These are phyloP conservation scores for Cryptoprocta ferox DNA, from an alignment of 2,797 vertebrate genomes.

Conservation along the genomic window DNA sequence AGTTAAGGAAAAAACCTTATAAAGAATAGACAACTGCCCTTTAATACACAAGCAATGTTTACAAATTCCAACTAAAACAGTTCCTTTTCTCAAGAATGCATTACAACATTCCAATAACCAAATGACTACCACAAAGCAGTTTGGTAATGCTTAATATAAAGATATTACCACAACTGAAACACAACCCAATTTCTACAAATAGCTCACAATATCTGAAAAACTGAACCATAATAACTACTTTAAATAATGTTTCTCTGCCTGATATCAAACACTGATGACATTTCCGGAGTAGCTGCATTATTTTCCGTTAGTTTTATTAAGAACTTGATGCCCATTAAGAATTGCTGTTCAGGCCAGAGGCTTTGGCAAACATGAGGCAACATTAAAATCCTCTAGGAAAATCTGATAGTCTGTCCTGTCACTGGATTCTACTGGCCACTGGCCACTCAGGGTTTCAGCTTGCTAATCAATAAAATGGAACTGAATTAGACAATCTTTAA, in stretches of 20 bases:
- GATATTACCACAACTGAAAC: background rate
- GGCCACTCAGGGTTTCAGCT: background rate
- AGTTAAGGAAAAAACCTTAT: background rate
- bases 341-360: background rate
- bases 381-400: slow-evolving; percentile 38
- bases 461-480: slow-evolving; percentile 12
- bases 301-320: background rate
- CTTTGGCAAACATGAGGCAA: slow-evolving; percentile 6
- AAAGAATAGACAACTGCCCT: background rate
- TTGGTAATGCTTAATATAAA: background rate
- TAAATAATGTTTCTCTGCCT: slow-evolving; percentile 12
- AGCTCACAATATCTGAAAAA: background rate
- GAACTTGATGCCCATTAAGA: background rate
- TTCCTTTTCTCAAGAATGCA: background rate
- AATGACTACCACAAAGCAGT: background rate
- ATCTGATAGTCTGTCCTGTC: background rate
- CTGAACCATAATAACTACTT: background rate
- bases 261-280: background rate
- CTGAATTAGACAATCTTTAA: background rate
- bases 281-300: background rate
- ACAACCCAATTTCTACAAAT: background rate
- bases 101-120: slow-evolving; percentile 7
- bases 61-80: slow-evolving; percentile 14
- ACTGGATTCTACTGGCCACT: background rate
- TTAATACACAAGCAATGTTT: slow-evolving; percentile 9